Evolutionary conservation across 2,888 invertebrate species (phyloP).

Genomic region (Aspidapion aeneum): DNA sequence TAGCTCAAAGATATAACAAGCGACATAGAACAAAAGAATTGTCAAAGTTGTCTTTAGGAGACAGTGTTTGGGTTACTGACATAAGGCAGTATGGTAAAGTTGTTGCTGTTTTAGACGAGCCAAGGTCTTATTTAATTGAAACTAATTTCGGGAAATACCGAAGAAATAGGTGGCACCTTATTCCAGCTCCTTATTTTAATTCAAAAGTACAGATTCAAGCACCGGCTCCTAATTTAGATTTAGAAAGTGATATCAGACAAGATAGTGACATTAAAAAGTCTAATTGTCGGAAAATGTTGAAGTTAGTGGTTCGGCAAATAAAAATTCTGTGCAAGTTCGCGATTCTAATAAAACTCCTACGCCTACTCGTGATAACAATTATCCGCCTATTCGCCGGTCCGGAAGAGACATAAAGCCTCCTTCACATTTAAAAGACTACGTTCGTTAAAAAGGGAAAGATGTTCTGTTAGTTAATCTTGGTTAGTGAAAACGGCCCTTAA

Average conservation of each 20-base stretch:
- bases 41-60: slow-evolving; percentile 3
- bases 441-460: background rate
- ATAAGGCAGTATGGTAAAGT: slow-evolving; percentile 11
- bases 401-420: background rate
- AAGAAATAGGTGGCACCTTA: slow-evolving; percentile 16
- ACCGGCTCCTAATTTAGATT: background rate
- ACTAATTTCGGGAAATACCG: slow-evolving; percentile 9
- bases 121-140: slow-evolving; percentile 14
- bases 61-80: slow-evolving; percentile 13
- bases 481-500: too few species aligned
- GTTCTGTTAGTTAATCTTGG: background rate
- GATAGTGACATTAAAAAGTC: background rate
- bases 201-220: too few species aligned
- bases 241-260: background rate
- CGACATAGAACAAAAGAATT: slow-evolving; percentile 3
- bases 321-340: background rate
- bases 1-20: background rate
- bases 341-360: background rate
- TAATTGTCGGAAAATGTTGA: background rate
- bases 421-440: background rate
- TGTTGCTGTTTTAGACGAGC: slow-evolving; percentile 10
- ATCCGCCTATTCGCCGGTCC: background rate
- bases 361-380: background rate
- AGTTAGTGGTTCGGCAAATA: too few species aligned
- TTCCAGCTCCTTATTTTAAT: slow-evolving; percentile 11